Evolutionary conservation across 2,113 vertebrate genomes (phyloP).

Genomic region (Anguilla japonica): DNA sequence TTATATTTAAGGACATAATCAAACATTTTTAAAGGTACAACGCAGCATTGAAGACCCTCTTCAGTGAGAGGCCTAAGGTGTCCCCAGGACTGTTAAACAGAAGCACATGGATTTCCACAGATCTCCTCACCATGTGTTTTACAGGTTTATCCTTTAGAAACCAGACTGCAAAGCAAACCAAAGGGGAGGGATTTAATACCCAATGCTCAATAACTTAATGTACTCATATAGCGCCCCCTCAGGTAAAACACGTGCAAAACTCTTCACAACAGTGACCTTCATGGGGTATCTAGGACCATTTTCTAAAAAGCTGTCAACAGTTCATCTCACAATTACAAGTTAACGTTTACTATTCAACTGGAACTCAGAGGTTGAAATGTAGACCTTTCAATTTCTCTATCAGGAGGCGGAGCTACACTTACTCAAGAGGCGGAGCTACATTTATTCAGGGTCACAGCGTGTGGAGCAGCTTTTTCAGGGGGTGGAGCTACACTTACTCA

Average conservation of each 20-base stretch:
- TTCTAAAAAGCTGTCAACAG: too few relatives aligned
- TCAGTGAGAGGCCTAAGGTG: not conserved
- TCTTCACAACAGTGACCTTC: too few relatives aligned
- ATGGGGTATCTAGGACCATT: too few relatives aligned
- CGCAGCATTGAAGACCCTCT: not conserved
- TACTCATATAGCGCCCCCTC: not conserved
- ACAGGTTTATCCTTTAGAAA: not conserved
- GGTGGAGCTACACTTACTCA: too few relatives aligned
- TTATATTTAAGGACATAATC: not conserved
- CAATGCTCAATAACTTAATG: not conserved
- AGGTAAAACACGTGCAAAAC: not conserved
- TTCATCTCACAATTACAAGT: too few relatives aligned
- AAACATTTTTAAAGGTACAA: not conserved
- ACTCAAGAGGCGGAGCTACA: too few relatives aligned
- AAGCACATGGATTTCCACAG: not conserved
- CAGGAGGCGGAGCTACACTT: too few relatives aligned
- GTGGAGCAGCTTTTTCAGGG: too few relatives aligned
- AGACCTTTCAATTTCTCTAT: too few relatives aligned
- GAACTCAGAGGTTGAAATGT: too few relatives aligned
- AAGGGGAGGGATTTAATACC: not conserved
- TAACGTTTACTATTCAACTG: too few relatives aligned
- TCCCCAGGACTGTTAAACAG: not conserved
- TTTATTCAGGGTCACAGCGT: too few relatives aligned
- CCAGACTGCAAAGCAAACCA: not conserved
- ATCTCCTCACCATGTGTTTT: not conserved